Evolutionary conservation across 2,888 invertebrate species (phyloP).

Genomic region (Argyresthia goedartella): DNA sequence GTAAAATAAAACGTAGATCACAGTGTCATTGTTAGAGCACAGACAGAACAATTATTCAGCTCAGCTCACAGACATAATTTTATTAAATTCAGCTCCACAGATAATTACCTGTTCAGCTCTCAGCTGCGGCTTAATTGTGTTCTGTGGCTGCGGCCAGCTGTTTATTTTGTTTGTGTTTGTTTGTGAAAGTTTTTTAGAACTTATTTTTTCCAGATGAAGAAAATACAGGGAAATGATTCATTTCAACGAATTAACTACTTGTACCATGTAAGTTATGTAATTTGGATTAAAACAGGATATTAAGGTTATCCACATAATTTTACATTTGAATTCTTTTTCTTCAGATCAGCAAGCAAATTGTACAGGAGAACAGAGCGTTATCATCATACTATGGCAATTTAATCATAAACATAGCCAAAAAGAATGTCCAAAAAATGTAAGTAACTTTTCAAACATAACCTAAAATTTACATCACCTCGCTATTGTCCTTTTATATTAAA

Average conservation of each 20-base stretch:
- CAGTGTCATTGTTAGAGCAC: too few relatives aligned
- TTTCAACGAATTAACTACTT: slow-evolving; percentile 79
- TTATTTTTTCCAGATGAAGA: slow-evolving; percentile 34
- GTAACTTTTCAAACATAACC: slow-evolving; percentile 15
- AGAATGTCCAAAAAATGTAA: slow-evolving; percentile 73
- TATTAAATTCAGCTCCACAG: too few relatives aligned
- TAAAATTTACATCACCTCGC: not conserved
- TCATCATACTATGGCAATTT: slow-evolving; percentile 70
- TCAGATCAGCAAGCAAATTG: slow-evolving; percentile 64
- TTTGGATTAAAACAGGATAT: not conserved
- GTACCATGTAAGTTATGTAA: slow-evolving; percentile 67
- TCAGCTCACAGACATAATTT: too few relatives aligned
- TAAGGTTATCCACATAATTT: too few relatives aligned
- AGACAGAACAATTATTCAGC: too few relatives aligned
- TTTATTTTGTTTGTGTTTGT: too few relatives aligned
- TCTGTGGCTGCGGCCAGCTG: too few relatives aligned
- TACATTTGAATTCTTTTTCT: slow-evolving; percentile 16
- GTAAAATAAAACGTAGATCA: too few relatives aligned
- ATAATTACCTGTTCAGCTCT: too few relatives aligned
- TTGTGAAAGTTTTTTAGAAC: too few relatives aligned
- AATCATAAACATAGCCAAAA: slow-evolving; percentile 68
- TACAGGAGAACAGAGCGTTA: slow-evolving; percentile 38
- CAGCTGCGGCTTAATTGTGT: not conserved
- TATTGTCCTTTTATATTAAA: not conserved
- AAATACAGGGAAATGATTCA: slow-evolving; percentile 75